Evolutionary conservation across 2,888 invertebrate genomes (phyloP).

Genomic region (Oligia latruncula): DNA sequence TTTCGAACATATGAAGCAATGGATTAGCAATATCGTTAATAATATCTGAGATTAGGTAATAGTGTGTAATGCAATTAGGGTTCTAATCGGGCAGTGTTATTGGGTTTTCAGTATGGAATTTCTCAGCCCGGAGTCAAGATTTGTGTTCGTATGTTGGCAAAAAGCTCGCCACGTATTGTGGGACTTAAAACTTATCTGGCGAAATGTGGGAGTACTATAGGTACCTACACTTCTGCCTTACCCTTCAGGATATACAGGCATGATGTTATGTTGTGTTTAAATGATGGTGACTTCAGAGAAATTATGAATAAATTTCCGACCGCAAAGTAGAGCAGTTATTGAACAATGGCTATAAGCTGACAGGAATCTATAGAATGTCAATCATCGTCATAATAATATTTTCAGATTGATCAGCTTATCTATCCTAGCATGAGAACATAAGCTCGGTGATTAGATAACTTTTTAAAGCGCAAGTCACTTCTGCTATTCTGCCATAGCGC

Average conservation of each 20-base stretch:
- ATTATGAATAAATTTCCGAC: neutral
- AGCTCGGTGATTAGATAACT: conserved; percentile 8
- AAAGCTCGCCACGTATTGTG: too few species aligned
- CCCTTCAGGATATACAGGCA: neutral
- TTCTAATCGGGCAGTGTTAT: neutral
- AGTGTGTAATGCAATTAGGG: too few species aligned
- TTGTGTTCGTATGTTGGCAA: neutral
- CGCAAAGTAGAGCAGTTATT: neutral
- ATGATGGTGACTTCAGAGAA: neutral
- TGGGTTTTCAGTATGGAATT: neutral
- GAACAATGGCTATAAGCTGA: conserved; percentile 1
- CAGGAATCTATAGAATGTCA: conserved; percentile 19
- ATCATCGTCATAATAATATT: conserved; percentile 1
- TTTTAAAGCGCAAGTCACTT: conserved; percentile 23
- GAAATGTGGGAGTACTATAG: neutral
- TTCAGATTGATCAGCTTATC: neutral
- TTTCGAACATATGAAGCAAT: too few species aligned
- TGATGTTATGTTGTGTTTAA: neutral
- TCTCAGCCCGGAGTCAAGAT: neutral
- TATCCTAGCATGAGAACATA: conserved; percentile 5
- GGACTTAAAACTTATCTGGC: too few species aligned
- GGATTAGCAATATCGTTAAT: too few species aligned
- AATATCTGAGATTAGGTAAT: too few species aligned
- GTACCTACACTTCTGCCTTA: neutral
- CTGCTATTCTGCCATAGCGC: neutral